phyloP scores from a whole-genome alignment of 2,888 invertebrate species.

The Drosophila percnosoma region DNA sequence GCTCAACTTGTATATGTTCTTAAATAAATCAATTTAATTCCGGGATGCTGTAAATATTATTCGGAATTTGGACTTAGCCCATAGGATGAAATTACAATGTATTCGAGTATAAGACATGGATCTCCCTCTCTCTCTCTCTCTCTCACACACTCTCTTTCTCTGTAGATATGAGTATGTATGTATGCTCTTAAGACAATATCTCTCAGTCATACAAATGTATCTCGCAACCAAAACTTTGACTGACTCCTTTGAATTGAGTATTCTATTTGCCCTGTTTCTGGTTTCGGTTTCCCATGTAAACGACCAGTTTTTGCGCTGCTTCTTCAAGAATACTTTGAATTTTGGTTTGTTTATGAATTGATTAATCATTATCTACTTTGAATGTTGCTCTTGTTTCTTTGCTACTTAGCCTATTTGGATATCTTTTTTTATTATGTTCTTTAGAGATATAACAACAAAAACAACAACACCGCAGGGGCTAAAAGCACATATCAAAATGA shows the following conservation, averaged over 20 bases:
- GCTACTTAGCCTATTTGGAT: slow-evolving; percentile 61
- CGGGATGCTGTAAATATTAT: slow-evolving; percentile 23
- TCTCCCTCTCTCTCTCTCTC: background rate
- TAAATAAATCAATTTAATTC: background rate
- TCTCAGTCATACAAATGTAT: slow-evolving; percentile 2
- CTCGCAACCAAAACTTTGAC: background rate
- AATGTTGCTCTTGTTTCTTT: slow-evolving; percentile 76
- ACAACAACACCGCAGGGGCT: slow-evolving; percentile 73
- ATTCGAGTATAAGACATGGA: slow-evolving; percentile 8
- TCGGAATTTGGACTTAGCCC: slow-evolving; percentile 2
- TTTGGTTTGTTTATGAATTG: slow-evolving; percentile 10
- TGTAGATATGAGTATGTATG: slow-evolving; percentile 16
- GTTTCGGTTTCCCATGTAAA: slow-evolving; percentile 29
- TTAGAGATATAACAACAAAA: slow-evolving; percentile 75
- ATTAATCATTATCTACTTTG: slow-evolving; percentile 47
- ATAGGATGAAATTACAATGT: slow-evolving; percentile 1
- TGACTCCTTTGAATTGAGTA: slow-evolving; percentile 4
- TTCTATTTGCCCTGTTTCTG: slow-evolving; percentile 9
- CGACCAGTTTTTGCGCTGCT: slow-evolving; percentile 36
- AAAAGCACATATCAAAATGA: slow-evolving; percentile 52
- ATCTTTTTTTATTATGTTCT: slow-evolving; percentile 43
- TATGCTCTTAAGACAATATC: slow-evolving; percentile 3
- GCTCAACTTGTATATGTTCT: slow-evolving; percentile 12
- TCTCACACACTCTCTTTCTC: background rate
- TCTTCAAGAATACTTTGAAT: slow-evolving; percentile 24